A percentile compares a stretch with the other conserved stretches of the same genome.
These are phyloP conservation scores for Eupithecia dodoneata DNA, from an alignment of 2,888 invertebrate genomes.

Conservation along the genomic window DNA sequence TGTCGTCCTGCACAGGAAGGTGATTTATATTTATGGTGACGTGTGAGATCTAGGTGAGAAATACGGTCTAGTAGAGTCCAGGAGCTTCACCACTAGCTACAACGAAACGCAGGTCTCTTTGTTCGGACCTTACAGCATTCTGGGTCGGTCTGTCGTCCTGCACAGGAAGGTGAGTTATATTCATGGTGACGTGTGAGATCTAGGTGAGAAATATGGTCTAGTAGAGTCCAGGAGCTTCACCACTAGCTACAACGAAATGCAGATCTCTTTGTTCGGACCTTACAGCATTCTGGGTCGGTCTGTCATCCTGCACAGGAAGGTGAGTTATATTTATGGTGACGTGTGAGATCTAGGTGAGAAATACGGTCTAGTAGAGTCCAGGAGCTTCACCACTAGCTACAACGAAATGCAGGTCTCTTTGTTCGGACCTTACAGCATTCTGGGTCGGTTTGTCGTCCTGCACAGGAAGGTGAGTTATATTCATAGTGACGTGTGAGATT, in stretches of 20 bases:
- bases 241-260: conserved; percentile 90
- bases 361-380: conserved; percentile 89
- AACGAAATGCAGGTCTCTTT: conserved; percentile 91
- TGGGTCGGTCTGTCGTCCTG: conserved; percentile 94
- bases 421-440: conserved; percentile 91
- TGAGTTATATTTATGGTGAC: conserved; percentile 47
- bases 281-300: conserved; percentile 94
- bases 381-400: conserved; percentile 83
- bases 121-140: conserved; percentile 91
- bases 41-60: conserved; percentile 83
- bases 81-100: conserved; percentile 83
- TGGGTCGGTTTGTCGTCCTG: conserved; percentile 94
- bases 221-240: conserved; percentile 86
- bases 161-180: conserved; percentile 86
- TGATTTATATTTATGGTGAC: conserved; percentile 47
- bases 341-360: conserved; percentile 83
- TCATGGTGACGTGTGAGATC: conserved; percentile 86
- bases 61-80: conserved; percentile 89
- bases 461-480: conserved; percentile 86
- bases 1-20: conserved; percentile 91
- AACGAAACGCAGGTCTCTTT: conserved; percentile 91
- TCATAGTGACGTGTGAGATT: conserved; percentile 85
- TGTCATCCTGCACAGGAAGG: conserved; percentile 91
- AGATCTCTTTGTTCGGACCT: conserved; percentile 89
- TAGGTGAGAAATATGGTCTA: conserved; percentile 84